Evolutionary conservation across 2,113 vertebrate species (phyloP).

Genomic region (Podiceps cristatus): DNA sequence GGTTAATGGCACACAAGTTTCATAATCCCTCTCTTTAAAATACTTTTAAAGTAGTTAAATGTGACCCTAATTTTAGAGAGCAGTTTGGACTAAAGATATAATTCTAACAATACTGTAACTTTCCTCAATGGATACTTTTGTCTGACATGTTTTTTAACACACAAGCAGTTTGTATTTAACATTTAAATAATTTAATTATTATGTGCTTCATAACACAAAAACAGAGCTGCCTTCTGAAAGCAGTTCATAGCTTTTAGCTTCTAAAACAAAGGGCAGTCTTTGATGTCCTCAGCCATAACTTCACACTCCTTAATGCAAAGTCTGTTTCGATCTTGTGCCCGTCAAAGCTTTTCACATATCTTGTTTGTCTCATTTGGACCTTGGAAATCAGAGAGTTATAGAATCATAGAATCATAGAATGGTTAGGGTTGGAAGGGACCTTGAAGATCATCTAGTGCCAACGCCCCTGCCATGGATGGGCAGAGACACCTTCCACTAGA

Average conservation of each 20-base stretch:
- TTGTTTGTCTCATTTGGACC: background rate
- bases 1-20: background rate
- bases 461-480: no score
- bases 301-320: background rate
- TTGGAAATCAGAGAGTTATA: background rate
- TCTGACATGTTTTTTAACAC: fast-evolving
- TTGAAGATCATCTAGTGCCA: no score
- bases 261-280: background rate
- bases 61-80: background rate
- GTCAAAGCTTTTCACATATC: background rate
- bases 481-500: no score
- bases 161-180: background rate
- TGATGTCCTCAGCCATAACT: background rate
- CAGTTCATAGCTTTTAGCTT: background rate
- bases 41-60: background rate
- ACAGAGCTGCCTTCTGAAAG: background rate
- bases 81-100: background rate
- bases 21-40: background rate
- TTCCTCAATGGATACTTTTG: background rate
- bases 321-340: background rate
- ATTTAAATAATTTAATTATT: background rate
- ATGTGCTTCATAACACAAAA: background rate
- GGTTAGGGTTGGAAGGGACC: no score
- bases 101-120: background rate
- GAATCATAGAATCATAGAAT: no score